These are phyloP conservation scores for Anoncus sp. DNA, from an alignment of 2,888 invertebrate species.

Conservation along the genomic window DNA sequence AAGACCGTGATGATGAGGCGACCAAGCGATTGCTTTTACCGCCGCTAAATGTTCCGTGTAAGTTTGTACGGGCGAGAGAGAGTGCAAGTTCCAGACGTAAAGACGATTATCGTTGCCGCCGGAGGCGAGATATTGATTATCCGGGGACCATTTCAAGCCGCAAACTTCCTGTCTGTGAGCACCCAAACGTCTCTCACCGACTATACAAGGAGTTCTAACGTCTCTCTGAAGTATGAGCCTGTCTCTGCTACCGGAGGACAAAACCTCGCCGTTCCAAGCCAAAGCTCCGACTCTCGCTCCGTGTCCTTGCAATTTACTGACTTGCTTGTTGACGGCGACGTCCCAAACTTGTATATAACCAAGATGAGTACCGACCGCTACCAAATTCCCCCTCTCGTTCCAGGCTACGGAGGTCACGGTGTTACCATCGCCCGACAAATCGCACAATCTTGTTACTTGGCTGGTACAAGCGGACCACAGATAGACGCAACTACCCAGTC, in stretches of 20 bases:
- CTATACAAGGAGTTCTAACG: slow-evolving; percentile 92
- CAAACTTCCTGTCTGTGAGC: slow-evolving; percentile 99
- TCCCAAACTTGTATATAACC: slow-evolving; percentile 99
- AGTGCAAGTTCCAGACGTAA: slow-evolving; percentile 96
- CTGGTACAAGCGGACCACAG: slow-evolving; percentile 99
- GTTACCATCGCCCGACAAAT: slow-evolving; percentile 96
- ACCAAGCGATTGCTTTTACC: slow-evolving; percentile 99
- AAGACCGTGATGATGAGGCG: slow-evolving; percentile 98
- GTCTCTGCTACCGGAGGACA: slow-evolving; percentile 98
- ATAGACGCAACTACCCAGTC: slow-evolving; percentile 98
- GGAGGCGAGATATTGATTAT: slow-evolving; percentile 98
- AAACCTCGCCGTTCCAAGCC: slow-evolving; percentile 98
- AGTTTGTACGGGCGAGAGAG: slow-evolving; percentile 95
- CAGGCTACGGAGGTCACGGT: slow-evolving; percentile 99
- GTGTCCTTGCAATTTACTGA: slow-evolving; percentile 96
- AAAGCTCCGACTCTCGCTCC: slow-evolving; percentile 96
- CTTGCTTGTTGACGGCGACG: slow-evolving; percentile 96
- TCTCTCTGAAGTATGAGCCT: slow-evolving; percentile 97
- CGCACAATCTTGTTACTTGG: slow-evolving; percentile 98
- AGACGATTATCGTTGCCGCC: slow-evolving; percentile 99
- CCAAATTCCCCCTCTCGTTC: slow-evolving; percentile 98
- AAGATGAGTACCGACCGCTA: slow-evolving; percentile 99
- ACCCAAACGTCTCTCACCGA: slow-evolving; percentile 92
- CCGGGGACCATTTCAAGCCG: slow-evolving; percentile 99
- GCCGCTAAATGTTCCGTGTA: slow-evolving; percentile 99